phyloP scores from a whole-genome alignment of 2,797 vertebrate genomes.

The Pseudochirops corinnae region DNA sequence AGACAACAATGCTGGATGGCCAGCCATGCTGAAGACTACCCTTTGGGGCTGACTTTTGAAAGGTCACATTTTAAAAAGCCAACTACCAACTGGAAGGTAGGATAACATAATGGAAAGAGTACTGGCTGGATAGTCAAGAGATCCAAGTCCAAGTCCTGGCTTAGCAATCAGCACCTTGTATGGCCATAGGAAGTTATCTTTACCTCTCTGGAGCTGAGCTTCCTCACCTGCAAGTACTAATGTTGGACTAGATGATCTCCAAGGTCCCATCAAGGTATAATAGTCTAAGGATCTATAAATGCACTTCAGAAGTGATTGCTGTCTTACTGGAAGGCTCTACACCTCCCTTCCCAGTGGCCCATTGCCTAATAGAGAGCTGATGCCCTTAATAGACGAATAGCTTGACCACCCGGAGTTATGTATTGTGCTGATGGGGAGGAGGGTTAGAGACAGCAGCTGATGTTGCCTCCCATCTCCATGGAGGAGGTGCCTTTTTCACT shows the following conservation, averaged over 20 bases:
- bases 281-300: not conserved
- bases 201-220: not conserved
- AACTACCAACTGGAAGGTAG: not conserved
- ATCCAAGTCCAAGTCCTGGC: not conserved
- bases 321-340: not conserved
- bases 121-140: not conserved
- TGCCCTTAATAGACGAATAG: not conserved
- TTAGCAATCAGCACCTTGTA: not conserved
- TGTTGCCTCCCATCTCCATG: accelerated
- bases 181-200: not conserved
- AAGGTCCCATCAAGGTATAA: not conserved
- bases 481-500: not conserved
- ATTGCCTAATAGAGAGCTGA: not conserved
- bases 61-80: not conserved
- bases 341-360: not conserved
- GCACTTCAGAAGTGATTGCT: not conserved
- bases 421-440: not conserved
- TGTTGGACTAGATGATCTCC: not conserved
- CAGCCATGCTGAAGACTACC: not conserved
- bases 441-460: not conserved
- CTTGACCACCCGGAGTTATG: not conserved
- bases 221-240: not conserved
- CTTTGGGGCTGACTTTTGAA: not conserved
- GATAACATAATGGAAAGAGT: not conserved
- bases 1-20: not conserved